These are phyloP conservation scores for Drosophila seclusa DNA, from an alignment of 2,888 invertebrate genomes.

Conservation along the genomic window DNA sequence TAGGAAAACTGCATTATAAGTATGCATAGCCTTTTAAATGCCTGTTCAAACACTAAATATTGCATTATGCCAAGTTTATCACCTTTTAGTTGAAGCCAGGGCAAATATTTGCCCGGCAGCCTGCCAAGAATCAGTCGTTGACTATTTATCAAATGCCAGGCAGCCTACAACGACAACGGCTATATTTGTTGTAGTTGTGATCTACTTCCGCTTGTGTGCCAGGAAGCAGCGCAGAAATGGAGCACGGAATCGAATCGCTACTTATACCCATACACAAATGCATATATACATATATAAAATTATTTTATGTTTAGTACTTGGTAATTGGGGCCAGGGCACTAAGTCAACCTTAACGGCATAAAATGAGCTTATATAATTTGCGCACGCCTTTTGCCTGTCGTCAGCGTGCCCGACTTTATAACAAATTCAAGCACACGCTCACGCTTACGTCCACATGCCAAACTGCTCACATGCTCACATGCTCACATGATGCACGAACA, in stretches of 20 bases:
- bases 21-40: slow-evolving; percentile 48
- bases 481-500: slow-evolving; percentile 1
- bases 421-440: slow-evolving; percentile 37
- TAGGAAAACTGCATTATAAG: slow-evolving; percentile 49
- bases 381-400: slow-evolving; percentile 55
- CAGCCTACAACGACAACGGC: slow-evolving; percentile 6
- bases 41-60: slow-evolving; percentile 66
- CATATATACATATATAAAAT: background rate
- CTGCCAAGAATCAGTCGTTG: slow-evolving; percentile 47
- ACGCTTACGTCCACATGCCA: slow-evolving; percentile 2
- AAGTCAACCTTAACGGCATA: slow-evolving; percentile 65
- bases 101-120: slow-evolving; percentile 62
- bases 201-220: slow-evolving; percentile 30
- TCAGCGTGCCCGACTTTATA: slow-evolving; percentile 38
- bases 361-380: slow-evolving; percentile 71
- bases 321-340: slow-evolving; percentile 58
- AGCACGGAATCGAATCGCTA: slow-evolving; percentile 50
- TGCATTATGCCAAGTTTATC: slow-evolving; percentile 72
- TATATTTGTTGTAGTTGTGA: slow-evolving; percentile 22
- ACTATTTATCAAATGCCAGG: slow-evolving; percentile 57
- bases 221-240: slow-evolving; percentile 60
- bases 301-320: slow-evolving; percentile 5
- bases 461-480: background rate
- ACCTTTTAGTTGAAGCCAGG: slow-evolving; percentile 64
- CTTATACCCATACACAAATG: slow-evolving; percentile 7